Evolutionary conservation across 2,888 invertebrate species (phyloP), one percentile per base, ranked within the genome.

Genomic region (Abrostola triplasia): DNA sequence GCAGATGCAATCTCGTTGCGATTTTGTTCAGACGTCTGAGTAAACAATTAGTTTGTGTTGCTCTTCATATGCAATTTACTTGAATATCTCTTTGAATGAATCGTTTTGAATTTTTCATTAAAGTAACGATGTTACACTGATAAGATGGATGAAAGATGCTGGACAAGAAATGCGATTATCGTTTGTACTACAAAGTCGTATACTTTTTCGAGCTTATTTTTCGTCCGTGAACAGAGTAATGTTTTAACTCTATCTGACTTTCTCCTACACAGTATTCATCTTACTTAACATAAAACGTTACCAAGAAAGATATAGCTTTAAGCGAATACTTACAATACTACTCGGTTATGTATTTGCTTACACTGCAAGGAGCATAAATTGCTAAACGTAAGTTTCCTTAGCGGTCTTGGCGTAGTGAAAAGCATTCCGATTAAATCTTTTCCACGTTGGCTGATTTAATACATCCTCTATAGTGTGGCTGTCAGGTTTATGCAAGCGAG

Each of bases 1-100:
- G 75, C 70, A 78, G 80, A 82, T 85, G 84, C 86, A 86, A 85
- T 87, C 84, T 86, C 82, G 81, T 83, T 82, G 84, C 74, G 80
- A 83, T 79, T 84, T 80, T 75, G 79, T 80, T 84, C 83, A 75
- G 84, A 80, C 73, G 83, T 84, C 79, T 77, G 80, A 71, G 75
- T 74, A 77, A 85, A 84, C 82, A 84, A 84, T 83, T 78, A 80
- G 74, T 80, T 74, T 78, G 58, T 78, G 74, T 71, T 72, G 71
- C 61, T 79, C 69, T 79, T 81, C 67, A 69, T 76, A 70, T 77
- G 79, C 67, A 70, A 77, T 75, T 73, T 64, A 56, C 57, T 67
- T 73, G 47, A 59, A 67, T 60, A 59, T 65, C 44, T 51, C n/a
- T 44, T 59, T 52, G 36, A 52, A 70, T 54, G 9, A 44, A 77